A percentile compares a stretch with the other conserved stretches of the same genome.
Evolutionary conservation across 2,888 invertebrate species (phyloP).

Genomic region (Monoplex corrugatus): DNA sequence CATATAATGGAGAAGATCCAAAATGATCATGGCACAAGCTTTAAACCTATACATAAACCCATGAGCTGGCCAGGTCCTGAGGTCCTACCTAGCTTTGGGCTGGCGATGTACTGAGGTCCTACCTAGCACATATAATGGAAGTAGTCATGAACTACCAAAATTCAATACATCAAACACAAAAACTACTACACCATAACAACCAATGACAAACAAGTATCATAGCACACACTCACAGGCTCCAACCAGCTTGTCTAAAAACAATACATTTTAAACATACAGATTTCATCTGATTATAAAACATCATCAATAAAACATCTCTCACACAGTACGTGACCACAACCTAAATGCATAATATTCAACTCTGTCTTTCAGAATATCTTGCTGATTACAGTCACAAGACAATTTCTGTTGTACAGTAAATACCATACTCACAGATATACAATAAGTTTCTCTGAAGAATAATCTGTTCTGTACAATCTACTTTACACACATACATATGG

Average conservation of each 20-base stretch:
- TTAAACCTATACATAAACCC: no score
- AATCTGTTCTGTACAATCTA: neutral
- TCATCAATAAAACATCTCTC: neutral
- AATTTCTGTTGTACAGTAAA: neutral
- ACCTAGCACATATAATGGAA: neutral
- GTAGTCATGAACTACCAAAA: neutral
- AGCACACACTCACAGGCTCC: neutral
- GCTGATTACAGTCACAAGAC: neutral
- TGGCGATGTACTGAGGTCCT: neutral
- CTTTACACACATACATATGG: neutral
- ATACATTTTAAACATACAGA: neutral
- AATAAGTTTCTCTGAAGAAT: neutral
- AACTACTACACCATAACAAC: neutral
- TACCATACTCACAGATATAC: neutral
- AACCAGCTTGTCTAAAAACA: neutral
- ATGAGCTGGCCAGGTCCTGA: no score
- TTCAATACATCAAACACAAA: neutral
- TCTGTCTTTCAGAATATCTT: neutral
- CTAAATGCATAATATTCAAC: neutral
- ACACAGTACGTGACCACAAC: neutral
- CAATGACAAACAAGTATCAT: neutral
- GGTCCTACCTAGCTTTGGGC: no score
- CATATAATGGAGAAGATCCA: no score
- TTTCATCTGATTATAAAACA: conserved; percentile 6
- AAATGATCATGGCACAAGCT: no score